These are phyloP conservation scores for Alentia gelatinosa DNA, from an alignment of 2,888 invertebrate genomes.

Conservation along the genomic window DNA sequence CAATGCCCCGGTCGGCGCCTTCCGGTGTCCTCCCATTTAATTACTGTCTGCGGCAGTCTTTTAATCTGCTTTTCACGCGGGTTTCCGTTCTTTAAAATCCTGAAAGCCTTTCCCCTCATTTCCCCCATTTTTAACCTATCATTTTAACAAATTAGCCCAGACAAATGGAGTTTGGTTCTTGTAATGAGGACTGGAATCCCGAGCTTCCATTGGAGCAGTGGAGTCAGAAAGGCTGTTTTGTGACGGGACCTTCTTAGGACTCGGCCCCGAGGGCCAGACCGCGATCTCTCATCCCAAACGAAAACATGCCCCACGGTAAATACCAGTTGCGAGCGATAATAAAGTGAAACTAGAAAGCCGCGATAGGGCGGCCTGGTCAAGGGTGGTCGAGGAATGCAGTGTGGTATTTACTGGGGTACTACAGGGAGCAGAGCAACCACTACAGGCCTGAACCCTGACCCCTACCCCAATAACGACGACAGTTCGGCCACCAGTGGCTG, in stretches of 20 bases:
- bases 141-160: not conserved
- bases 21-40: not conserved
- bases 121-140: not conserved
- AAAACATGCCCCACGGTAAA: too few relatives aligned
- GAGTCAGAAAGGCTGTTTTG: too few relatives aligned
- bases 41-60: not conserved
- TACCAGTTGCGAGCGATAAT: too few relatives aligned
- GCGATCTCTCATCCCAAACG: too few relatives aligned
- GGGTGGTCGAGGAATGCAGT: too few relatives aligned
- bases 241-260: too few relatives aligned
- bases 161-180: not conserved
- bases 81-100: not conserved
- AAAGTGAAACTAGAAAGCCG: too few relatives aligned
- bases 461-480: not conserved
- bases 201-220: not conserved
- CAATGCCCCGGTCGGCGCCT: not conserved
- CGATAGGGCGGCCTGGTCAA: too few relatives aligned
- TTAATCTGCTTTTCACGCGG: not conserved
- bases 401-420: too few relatives aligned
- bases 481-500: not conserved
- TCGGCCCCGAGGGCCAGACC: too few relatives aligned
- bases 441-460: not conserved
- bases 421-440: too few relatives aligned
- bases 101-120: not conserved
- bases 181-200: not conserved